Evolutionary conservation across 2,113 vertebrate genomes (phyloP), one percentile per base, ranked within the genome.

Genomic region (Oncorhynchus masou): DNA sequence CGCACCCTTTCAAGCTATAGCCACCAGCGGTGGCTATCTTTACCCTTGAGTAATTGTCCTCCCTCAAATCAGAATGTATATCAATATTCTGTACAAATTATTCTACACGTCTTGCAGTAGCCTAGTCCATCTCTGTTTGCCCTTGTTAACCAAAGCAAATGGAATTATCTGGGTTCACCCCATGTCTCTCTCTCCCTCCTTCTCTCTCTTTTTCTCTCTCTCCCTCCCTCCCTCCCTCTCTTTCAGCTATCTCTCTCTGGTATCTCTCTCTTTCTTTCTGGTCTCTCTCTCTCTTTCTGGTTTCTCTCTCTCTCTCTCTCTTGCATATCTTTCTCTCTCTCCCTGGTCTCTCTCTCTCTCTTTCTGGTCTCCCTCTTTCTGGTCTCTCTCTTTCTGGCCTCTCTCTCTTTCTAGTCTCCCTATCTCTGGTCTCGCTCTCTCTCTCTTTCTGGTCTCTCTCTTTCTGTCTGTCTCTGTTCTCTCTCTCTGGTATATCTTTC

Each of bases 91-190:
- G 68, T 82, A 79, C 64, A 81, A 89, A 88, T 89, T 51, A 88
- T 87, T 87, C 77, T 69, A 69, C 70, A 82, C 71, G 76, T 89
- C 83, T 83, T 81, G 81, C 68, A 78, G 84, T 83, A 82, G 81
- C 66, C 76, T 83, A 72, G 86, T 76, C 86, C 79, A 85, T 89
- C 79, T 79, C 79, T 68, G 77, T 82, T 84, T 91, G 85, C 76
- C 88, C 88, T 89, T 90, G 89, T 89, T 88, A 92, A 74, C 83
- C 60, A 76, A 77, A 65, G 83, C 67, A 88, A 88, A 86, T 82
- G 74, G 77, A 87, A 80, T 79, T 71, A 79, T 86, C 87, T 81
- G 75, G 39, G 79, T 82, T 83, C 86, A 80, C 67, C 57, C 82
- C 74, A 66, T 77, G 81, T 84, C 68, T 12, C 13, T 22, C 66